Base-by-base conservation (phyloP, 35 echinoderm and acorn worm genomes). In the Strongylocentrotus purpuratus region DNA sequence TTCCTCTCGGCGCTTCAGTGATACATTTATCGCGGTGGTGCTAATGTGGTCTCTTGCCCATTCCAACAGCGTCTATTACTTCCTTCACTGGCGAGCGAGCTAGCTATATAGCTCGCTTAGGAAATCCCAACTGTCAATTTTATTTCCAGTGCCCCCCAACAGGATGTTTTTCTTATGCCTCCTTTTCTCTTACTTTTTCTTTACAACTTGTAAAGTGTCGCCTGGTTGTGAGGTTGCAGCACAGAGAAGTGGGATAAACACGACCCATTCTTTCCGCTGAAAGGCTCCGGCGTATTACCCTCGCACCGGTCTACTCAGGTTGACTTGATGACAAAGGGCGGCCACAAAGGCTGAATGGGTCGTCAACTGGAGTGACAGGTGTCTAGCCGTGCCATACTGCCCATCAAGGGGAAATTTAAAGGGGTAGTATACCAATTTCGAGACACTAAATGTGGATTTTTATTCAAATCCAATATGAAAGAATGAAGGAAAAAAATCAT, bases 151-250 rank as follows among this genome's bases (percentile, higher is more conserved):
- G 65, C 65, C 65, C 48, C 87, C 91, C 33, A 93, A 93, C 91
- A 93, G 91, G 91, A 93, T 93, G 91, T 93, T 93, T 93, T 93
- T 31, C 48, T 93, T 93, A 59, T 93, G 91, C 91, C 91, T 46
- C 87, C 87, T 32, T 58, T 58, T 58, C 46, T 58, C 46, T 93
- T 55, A 32, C 48, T 12, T 58, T 48, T 93, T 93, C 91, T 93
- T 31, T 93, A 93, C 91, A 93, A 33, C 52, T 25, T 93, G 31
- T 93, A 93, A 58, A 93, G 91, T 58, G 91, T 93, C 91, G 91
- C 31, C 31, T 25, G 11, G 91, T 58, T 93, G 91, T 93, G 91
- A 14, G 48, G 47, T 93, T 93, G n/a, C 11, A n/a, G 46, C 91
- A 58, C 9, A 31, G 91, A 93, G 46, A 93, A 58, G 31, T 52